These are phyloP conservation scores for Cardinalis cardinalis DNA, from an alignment of 2,113 vertebrate species.

Conservation along the genomic window DNA sequence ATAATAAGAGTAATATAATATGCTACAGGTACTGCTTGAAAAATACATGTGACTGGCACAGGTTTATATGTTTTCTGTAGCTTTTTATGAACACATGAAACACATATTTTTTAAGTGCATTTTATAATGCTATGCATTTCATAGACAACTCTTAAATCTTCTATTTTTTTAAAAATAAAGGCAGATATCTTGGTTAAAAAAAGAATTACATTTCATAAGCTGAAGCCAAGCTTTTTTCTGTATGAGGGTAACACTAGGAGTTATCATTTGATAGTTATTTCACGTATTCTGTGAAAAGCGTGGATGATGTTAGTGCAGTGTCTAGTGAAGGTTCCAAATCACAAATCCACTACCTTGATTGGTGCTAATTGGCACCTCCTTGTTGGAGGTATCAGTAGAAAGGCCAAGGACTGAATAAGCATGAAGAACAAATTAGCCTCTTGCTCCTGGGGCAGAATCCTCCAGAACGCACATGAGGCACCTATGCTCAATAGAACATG, in stretches of 20 bases:
- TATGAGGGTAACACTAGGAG: background rate
- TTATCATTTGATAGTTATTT: background rate
- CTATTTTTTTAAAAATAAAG: rapidly evolving
- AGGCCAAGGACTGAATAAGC: slow-evolving; percentile 4
- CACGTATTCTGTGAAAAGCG: background rate
- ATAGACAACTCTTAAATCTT: background rate
- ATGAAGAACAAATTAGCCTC: background rate
- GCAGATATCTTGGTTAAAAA: background rate
- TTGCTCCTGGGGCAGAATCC: background rate
- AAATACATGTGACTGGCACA: background rate
- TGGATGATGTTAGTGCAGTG: background rate
- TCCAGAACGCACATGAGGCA: background rate
- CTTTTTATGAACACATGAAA: background rate
- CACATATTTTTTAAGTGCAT: background rate
- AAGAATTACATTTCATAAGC: background rate
- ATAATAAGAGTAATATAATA: background rate
- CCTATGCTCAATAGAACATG: background rate
- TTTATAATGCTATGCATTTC: background rate
- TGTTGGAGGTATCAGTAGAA: background rate
- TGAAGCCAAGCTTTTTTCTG: background rate
- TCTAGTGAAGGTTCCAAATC: background rate
- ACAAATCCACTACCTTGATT: slow-evolving; percentile 5
- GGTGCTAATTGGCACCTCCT: slow-evolving; percentile 6
- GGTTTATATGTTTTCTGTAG: background rate
- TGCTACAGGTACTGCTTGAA: background rate